Conservation (phyloP, 2,888 invertebrate genomes). For the Agriopis marginaria region DNA sequence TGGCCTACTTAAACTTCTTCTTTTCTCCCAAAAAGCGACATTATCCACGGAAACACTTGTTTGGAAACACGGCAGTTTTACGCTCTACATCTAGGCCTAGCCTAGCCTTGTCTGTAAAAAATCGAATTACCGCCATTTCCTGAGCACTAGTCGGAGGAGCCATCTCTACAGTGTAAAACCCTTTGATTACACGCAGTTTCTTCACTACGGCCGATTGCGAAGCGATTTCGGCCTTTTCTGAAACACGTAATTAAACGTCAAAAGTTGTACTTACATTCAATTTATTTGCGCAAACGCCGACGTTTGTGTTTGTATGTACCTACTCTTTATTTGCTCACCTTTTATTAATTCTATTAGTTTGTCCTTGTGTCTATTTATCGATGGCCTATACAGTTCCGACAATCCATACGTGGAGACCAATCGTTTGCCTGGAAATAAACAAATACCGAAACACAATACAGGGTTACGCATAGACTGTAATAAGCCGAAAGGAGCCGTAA, state of each 20-base stretch:
- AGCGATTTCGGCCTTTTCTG: constrained; percentile 65
- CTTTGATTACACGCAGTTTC: constrained; percentile 68
- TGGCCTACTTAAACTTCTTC: too few species aligned
- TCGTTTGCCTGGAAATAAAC: constrained; percentile 54
- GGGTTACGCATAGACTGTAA: too few species aligned
- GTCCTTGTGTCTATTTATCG: constrained; percentile 56
- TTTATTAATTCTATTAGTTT: constrained; percentile 60
- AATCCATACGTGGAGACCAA: constrained; percentile 52
- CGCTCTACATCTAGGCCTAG: neutral
- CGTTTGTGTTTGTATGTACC: constrained; percentile 20
- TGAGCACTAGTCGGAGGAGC: constrained; percentile 57
- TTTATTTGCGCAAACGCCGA: constrained; percentile 37
- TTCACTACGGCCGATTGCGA: constrained; percentile 63
- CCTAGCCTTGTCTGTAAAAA: neutral
- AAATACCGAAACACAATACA: neutral
- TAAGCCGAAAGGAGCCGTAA: too few species aligned
- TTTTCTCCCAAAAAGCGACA: too few species aligned
- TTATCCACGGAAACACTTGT: too few species aligned
- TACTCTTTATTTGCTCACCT: constrained; percentile 53
- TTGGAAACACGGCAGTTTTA: too few species aligned
- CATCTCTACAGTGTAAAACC: constrained; percentile 73
- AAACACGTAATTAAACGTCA: constrained; percentile 39
- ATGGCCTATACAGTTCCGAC: constrained; percentile 59
- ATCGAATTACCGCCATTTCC: constrained; percentile 61
- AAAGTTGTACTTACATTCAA: constrained; percentile 28